Evolutionary conservation across 30 jellyfish, hydroid and myxozoan genomes (phyloP).

Genomic region (Catostylus mosaicus): DNA sequence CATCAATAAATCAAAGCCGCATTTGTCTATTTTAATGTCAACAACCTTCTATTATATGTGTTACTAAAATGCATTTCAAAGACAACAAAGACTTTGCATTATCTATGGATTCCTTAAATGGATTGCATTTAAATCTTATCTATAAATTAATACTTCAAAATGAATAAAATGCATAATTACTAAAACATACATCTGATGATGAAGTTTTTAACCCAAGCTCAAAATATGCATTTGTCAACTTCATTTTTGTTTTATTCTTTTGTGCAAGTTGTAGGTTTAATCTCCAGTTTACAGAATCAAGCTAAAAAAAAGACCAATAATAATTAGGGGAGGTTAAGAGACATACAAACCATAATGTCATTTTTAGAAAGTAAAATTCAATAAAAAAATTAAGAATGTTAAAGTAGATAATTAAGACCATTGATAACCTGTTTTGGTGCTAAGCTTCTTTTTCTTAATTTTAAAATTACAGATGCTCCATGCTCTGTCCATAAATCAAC

Average conservation of each 20-base stretch:
- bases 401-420: neutral
- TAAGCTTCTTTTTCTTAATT: conserved; percentile 79
- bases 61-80: too few relatives aligned
- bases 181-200: conserved; percentile 52
- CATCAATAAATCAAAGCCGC: too few relatives aligned
- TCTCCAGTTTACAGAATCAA: conserved; percentile 93
- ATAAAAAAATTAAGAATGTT: neutral
- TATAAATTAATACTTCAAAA: too few relatives aligned
- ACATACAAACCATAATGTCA: too few relatives aligned
- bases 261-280: conserved; percentile 82
- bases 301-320: conserved; percentile 44
- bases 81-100: too few relatives aligned
- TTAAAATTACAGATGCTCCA: conserved; percentile 83
- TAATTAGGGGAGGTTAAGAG: too few relatives aligned
- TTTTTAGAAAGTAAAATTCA: neutral
- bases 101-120: too few relatives aligned
- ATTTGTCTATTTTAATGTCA: too few relatives aligned
- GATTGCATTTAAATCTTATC: too few relatives aligned
- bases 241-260: conserved; percentile 66
- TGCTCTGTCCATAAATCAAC: conserved; percentile 83
- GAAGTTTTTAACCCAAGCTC: conserved; percentile 83
- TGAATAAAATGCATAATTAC: neutral
- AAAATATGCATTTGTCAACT: conserved; percentile 80
- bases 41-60: too few relatives aligned
- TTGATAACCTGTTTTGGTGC: conserved; percentile 95